Conservation (phyloP, 2,797 vertebrate genomes). For the Fringilla coelebs region DNA sequence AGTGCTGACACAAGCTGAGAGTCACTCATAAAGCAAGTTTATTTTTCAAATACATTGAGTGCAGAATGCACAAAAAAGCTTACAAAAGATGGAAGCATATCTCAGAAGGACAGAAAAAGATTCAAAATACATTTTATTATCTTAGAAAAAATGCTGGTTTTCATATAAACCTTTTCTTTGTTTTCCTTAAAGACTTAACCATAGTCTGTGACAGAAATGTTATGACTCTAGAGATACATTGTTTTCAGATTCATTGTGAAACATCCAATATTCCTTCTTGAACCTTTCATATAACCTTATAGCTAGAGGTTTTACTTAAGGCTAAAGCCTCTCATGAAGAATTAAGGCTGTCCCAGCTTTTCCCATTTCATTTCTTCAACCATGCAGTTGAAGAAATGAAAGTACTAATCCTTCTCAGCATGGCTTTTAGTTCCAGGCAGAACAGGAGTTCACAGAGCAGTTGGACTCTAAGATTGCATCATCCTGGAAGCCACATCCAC, state of each 20-base stretch:
- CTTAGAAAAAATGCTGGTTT: neutral
- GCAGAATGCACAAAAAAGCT: neutral
- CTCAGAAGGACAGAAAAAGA: neutral
- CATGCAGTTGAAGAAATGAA: conserved; percentile 44
- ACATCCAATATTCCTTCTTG: neutral
- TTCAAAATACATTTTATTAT: neutral
- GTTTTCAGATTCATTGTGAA: neutral
- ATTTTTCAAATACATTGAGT: conserved; percentile 10
- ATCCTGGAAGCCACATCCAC: neutral
- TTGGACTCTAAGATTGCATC: neutral
- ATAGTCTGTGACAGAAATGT: neutral
- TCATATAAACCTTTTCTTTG: neutral
- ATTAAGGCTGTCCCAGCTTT: conserved; percentile 54
- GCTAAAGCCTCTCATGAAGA: conserved; percentile 50
- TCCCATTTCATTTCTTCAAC: conserved; percentile 56
- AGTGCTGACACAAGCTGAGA: conserved; percentile 25
- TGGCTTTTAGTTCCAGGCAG: conserved; percentile 55
- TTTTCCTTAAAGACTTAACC: neutral
- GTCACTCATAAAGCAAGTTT: conserved; percentile 16
- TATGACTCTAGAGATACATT: neutral
- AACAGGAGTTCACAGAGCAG: conserved; percentile 1
- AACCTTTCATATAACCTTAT: conserved; percentile 34
- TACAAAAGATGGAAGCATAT: neutral
- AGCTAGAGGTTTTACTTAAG: conserved; percentile 35
- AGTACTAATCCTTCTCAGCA: conserved; percentile 57